Percentiles rank a stretch among this genome's conserved stretches.
Evolutionary conservation across 2,797 vertebrate genomes (phyloP).

Genomic region (Lophotriccus pileatus): DNA sequence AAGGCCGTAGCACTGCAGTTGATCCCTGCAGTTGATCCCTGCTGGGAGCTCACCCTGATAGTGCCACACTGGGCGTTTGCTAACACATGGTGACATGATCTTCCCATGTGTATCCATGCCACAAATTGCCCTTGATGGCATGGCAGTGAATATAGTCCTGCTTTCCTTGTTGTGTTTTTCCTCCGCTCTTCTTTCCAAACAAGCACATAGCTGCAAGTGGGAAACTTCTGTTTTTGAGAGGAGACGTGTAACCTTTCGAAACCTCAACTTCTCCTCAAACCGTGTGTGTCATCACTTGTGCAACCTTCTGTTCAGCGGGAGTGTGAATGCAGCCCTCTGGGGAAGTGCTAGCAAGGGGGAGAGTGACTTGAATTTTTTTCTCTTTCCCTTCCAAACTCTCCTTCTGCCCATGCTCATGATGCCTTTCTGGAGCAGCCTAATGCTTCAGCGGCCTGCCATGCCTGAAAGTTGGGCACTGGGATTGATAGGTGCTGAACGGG

Average conservation of each 20-base stretch:
- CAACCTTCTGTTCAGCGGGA: constrained; percentile 38
- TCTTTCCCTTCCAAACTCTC: not conserved
- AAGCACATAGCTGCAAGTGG: not conserved
- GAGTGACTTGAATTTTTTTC: not conserved
- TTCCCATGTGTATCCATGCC: fast-evolving
- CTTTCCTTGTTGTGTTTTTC: not conserved
- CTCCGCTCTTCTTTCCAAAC: not conserved
- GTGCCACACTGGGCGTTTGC: not conserved
- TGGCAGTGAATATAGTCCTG: fast-evolving
- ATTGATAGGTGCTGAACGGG: not conserved
- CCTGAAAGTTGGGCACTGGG: not conserved
- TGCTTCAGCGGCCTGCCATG: not conserved
- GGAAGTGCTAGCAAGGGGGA: not conserved
- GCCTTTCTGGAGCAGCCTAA: not conserved
- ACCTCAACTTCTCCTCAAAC: not conserved
- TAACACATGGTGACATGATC: fast-evolving
- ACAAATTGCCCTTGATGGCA: not conserved
- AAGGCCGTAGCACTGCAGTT: fast-evolving
- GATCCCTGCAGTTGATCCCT: not conserved
- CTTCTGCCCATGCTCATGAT: not conserved
- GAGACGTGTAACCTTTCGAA: constrained; percentile 29
- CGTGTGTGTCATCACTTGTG: not conserved
- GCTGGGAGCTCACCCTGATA: not conserved
- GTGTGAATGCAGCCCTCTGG: constrained; percentile 33
- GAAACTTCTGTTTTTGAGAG: constrained; percentile 23